Base-by-base conservation (phyloP, 2,888 invertebrate genomes). In the Acanthosoma haemorrhoidale region DNA sequence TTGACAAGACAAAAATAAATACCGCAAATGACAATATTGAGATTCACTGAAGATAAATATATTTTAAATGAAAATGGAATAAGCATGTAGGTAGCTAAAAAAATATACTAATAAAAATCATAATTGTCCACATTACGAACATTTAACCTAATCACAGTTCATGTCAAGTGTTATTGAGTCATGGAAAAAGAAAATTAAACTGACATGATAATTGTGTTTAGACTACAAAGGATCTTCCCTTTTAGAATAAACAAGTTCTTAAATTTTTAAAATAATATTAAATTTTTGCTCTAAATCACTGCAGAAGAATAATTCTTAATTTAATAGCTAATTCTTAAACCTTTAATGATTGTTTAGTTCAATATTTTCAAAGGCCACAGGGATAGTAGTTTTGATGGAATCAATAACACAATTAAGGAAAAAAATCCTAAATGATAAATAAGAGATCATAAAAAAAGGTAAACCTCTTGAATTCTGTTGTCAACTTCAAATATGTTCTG, bases 381-480 rank as follows among this genome's bases (percentile, higher is more conserved):
- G 51, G 29, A 51, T 51, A 51, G n/a, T n/a, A n/a, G n/a, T 21
- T 25, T 51, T 51, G 51, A 51, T 25, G 51, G 51, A 25, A 21
- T 18, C 51, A 51, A 51, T 51, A 8, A 51, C n/a, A 25, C 29
- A 25, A 13, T 6, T 21, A n/a, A 8, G 51, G 51, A 51, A 51
- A 9, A 25, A 51, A 51, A 51, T 51, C 51, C 29, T 51, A 51
- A 51, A 25, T 25, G 29, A 51, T 51, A 51, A 51, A 51, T 51
- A 51, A 51, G 51, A 51, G 51, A 51, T 51, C 51, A 51, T 51
- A 21, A 51, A n/a, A n/a, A 51, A 51, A 51, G 51, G 51, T 51
- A 51, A 25, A 25, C 51, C 51, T 51, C 51, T 51, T 51, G 25
- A 51, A 51, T 25, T 43, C n/a, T 51, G 6, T n/a, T 51, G 51